These are phyloP conservation scores for Drosophila gaucha DNA, from an alignment of 2,888 invertebrate species.

Conservation along the genomic window DNA sequence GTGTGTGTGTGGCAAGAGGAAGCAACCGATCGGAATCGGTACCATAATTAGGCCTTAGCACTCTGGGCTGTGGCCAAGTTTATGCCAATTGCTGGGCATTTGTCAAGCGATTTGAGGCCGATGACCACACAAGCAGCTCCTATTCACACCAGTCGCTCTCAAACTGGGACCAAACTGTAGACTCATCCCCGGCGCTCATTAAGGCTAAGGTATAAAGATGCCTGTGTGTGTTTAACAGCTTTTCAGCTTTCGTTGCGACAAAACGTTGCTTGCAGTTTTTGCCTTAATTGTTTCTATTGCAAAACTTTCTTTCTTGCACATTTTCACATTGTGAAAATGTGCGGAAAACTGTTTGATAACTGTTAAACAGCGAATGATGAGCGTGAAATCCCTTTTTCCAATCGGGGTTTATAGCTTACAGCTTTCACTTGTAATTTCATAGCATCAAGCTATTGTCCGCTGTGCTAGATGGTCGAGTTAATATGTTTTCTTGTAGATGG, in stretches of 20 bases:
- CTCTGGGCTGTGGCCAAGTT: constrained; percentile 39
- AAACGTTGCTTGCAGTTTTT: constrained; percentile 62
- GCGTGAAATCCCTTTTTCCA: constrained; percentile 40
- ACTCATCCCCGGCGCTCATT: constrained; percentile 44
- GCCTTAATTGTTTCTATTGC: constrained; percentile 54
- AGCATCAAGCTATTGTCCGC: neutral
- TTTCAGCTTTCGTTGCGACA: constrained; percentile 39
- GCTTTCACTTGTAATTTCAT: constrained; percentile 32
- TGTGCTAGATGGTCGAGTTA: too few relatives aligned
- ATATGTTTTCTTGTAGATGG: too few relatives aligned
- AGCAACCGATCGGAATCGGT: constrained; percentile 35
- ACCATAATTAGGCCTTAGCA: constrained; percentile 47
- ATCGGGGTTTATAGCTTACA: constrained; percentile 10
- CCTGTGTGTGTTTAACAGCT: constrained; percentile 2
- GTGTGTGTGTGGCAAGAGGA: constrained; percentile 13
- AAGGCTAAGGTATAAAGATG: constrained; percentile 37
- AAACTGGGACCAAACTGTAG: constrained; percentile 35
- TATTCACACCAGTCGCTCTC: constrained; percentile 24
- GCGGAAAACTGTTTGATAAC: constrained; percentile 32
- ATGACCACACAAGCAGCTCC: constrained; percentile 42
- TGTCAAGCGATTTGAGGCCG: constrained; percentile 52
- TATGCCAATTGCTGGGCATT: constrained; percentile 58
- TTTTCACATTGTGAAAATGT: constrained; percentile 59
- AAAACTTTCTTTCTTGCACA: constrained; percentile 59
- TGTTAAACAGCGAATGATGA: constrained; percentile 22